Evolutionary conservation across 2,888 invertebrate species (phyloP).

Genomic region (Hofmannophila pseudospretella): DNA sequence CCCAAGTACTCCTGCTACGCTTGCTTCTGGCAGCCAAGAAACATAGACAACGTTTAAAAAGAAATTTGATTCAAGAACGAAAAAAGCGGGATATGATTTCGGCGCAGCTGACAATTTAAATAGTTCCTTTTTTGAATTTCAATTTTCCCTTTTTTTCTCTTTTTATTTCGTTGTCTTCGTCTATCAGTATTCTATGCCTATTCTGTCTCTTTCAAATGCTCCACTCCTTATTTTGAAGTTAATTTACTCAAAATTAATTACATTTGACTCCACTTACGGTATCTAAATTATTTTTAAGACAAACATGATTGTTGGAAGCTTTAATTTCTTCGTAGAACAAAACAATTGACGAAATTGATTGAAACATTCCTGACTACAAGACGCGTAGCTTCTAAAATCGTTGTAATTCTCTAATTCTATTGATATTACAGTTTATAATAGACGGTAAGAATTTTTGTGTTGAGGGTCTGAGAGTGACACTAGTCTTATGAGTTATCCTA

Average conservation of each 20-base stretch:
- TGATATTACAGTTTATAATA: conserved; percentile 40
- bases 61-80: conserved; percentile 1
- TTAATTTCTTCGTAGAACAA: conserved; percentile 22
- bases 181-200: conserved; percentile 12
- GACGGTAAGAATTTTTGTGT: conserved; percentile 24
- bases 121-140: background rate
- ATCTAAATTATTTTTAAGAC: conserved; percentile 16
- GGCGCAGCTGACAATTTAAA: background rate
- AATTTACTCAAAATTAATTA: conserved; percentile 5
- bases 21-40: conserved; percentile 57
- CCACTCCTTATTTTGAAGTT: conserved; percentile 11
- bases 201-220: conserved; percentile 10
- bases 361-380: conserved; percentile 22
- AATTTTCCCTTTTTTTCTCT: background rate
- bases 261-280: conserved; percentile 19
- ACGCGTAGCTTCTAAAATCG: conserved; percentile 17
- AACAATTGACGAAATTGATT: conserved; percentile 11
- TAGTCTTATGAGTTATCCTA: conserved; percentile 52
- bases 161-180: conserved; percentile 8
- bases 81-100: background rate
- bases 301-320: conserved; percentile 17
- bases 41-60: conserved; percentile 57
- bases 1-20: conserved; percentile 52
- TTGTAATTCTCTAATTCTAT: conserved; percentile 22
- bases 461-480: conserved; percentile 37